Conservation (phyloP, 2,888 invertebrate genomes). For the Hypolimnas misippus region DNA sequence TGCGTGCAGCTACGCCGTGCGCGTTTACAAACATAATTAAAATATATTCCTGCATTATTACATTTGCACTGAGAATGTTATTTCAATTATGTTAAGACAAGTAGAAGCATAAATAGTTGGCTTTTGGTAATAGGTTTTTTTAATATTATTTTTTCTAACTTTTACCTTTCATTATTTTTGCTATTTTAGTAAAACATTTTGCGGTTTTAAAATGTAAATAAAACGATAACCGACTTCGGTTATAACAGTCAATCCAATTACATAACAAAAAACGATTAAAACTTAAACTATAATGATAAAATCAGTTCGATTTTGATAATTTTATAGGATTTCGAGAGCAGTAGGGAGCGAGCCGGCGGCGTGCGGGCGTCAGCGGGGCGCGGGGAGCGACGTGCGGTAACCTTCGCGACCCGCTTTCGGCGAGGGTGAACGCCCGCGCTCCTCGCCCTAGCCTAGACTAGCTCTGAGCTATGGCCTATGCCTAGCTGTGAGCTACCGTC, state of each 20-base stretch:
- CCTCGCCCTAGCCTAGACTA: slow-evolving; percentile 48
- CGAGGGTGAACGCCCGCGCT: slow-evolving; percentile 75
- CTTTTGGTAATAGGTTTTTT: too few relatives aligned
- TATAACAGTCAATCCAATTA: too few relatives aligned
- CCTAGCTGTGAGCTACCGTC: slow-evolving; percentile 12
- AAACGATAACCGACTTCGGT: too few relatives aligned
- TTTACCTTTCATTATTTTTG: too few relatives aligned
- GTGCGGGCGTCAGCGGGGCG: slow-evolving; percentile 47
- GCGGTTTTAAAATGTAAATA: too few relatives aligned
- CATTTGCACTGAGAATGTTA: too few relatives aligned
- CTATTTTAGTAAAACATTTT: too few relatives aligned
- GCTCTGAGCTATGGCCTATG: slow-evolving; percentile 23
- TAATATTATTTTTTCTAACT: too few relatives aligned
- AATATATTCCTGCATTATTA: too few relatives aligned
- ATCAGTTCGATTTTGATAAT: slow-evolving; percentile 23
- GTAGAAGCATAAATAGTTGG: too few relatives aligned
- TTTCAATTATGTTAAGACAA: too few relatives aligned
- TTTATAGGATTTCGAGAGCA: neutral
- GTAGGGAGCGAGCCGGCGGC: neutral
- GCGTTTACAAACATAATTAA: too few relatives aligned
- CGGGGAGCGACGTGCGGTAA: slow-evolving; percentile 34
- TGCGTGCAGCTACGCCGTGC: neutral
- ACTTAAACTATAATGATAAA: neutral
- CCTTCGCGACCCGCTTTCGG: slow-evolving; percentile 71
- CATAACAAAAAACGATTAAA: neutral